phyloP scores from a whole-genome alignment of 2,888 invertebrate species.

The Bruchidius siliquastri region DNA sequence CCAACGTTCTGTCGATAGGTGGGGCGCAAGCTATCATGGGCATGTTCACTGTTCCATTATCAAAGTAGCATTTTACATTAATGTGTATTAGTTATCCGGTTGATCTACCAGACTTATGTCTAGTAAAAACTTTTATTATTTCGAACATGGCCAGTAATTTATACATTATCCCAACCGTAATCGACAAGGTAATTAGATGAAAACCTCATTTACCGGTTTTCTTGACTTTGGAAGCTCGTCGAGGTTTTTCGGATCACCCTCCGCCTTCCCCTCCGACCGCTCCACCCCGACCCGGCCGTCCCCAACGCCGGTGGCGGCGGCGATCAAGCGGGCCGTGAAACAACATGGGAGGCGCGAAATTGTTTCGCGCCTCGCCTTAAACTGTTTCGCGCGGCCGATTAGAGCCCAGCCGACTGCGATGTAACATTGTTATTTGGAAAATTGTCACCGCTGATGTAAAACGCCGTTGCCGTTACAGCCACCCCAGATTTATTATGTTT shows the following conservation, averaged over 20 bases:
- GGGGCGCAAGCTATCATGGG: too few relatives aligned
- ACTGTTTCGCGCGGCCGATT: slow-evolving; percentile 48
- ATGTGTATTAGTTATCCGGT: too few relatives aligned
- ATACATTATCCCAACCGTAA: neutral
- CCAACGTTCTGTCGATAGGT: too few relatives aligned
- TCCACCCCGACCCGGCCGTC: neutral
- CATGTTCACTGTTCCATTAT: too few relatives aligned
- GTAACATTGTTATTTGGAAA: slow-evolving; percentile 46
- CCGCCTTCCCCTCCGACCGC: neutral
- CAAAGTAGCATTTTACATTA: too few relatives aligned
- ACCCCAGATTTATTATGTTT: slow-evolving; percentile 6
- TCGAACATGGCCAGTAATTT: too few relatives aligned
- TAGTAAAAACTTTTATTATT: too few relatives aligned
- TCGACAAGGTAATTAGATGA: neutral
- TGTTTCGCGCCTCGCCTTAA: slow-evolving; percentile 47
- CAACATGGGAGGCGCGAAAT: slow-evolving; percentile 45
- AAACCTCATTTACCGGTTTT: neutral
- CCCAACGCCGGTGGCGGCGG: neutral
- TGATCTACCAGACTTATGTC: too few relatives aligned
- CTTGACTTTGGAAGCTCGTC: neutral
- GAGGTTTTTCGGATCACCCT: neutral
- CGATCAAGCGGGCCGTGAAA: slow-evolving; percentile 44
- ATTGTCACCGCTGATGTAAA: slow-evolving; percentile 39
- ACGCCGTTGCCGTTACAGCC: slow-evolving; percentile 14
- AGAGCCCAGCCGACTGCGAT: slow-evolving; percentile 45